Percentiles rank a stretch among this genome's conserved stretches.
These are phyloP conservation scores for Corythornis leucogaster DNA, from an alignment of 2,797 vertebrate genomes.

Conservation along the genomic window DNA sequence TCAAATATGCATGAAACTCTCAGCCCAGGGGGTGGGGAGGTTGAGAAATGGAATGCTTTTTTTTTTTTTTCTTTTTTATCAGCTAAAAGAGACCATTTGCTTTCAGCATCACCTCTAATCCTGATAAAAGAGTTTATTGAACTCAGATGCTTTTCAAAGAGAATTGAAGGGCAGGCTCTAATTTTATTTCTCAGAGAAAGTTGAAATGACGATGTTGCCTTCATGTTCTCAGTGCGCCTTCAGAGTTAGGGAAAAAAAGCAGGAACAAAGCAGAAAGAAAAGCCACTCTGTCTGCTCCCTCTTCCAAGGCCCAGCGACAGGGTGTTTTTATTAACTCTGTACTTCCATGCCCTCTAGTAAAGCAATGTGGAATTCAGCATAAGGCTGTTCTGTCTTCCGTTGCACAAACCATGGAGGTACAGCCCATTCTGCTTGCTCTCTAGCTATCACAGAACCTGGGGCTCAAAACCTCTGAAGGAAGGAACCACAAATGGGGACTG, in stretches of 20 bases:
- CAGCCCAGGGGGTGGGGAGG: constrained; percentile 28
- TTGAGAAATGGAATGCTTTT: constrained; percentile 56
- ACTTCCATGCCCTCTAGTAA: not conserved
- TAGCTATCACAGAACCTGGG: not conserved
- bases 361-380: not conserved
- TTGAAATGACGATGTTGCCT: not conserved
- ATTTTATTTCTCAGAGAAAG: constrained; percentile 46
- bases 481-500: not conserved
- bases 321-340: not conserved
- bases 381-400: not conserved
- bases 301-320: not conserved
- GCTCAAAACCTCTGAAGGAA: not conserved
- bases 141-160: constrained; percentile 60
- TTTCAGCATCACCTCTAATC: constrained; percentile 72
- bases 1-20: constrained; percentile 73
- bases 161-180: constrained; percentile 45
- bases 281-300: not conserved
- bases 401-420: rapidly evolving
- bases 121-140: constrained; percentile 68
- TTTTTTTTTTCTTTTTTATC: constrained; percentile 30
- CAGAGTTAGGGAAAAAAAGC: not conserved
- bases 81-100: constrained; percentile 58
- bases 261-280: not conserved
- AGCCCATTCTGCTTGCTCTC: not conserved
- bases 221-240: not conserved